Evolutionary conservation across 1,140 invertebrate genomes (phyloP), one percentile per base, ranked within the genome.

Genomic region (Samia ricini): DNA sequence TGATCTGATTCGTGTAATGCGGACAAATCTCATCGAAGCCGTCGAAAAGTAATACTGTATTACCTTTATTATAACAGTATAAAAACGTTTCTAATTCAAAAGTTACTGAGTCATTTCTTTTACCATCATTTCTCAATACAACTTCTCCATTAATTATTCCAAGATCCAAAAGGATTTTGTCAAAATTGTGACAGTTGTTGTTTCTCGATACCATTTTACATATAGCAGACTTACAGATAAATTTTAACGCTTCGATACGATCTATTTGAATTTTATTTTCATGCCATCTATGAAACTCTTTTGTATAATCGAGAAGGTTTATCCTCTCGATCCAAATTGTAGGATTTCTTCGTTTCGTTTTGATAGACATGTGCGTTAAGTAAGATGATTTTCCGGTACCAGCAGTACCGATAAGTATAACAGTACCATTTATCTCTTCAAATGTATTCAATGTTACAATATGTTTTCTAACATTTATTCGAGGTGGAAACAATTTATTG

Each of bases 381-480:
- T 57, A 49, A 18, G 61, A 56, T 3, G 64, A 58, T 24, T 60
- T 61, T 7, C 59, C 64, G 49, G 58, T 66, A 1, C 64, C 64
- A 22, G 59, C 42, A 19, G 18, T 6, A 4, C 48, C 60, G 10
- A 48, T 52, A 4, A 66, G 7, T 6, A 66, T 8, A 7, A 56
- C 54, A 1, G 52, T n/a, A n/a, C 58, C 20, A 5, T 10, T 29
- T 5, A 29, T 29, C 4, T 29, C 26, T 29, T 29, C 26, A 29
- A 29, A 29, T 29, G 26, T 8, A 5, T 29, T 29, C 26, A 29
- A 10, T 29, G 6, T 15, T 42, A 42, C 15, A 42, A 4, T 15
- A 15, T 4, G 4, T 1, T 1, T 42, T 12, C 33, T 42, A 15
- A 15, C 33, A 42, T 26, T 26, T 42, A 12, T 1, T 42, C 6